Evolutionary conservation across 1,140 invertebrate species (phyloP).

Genomic region (Coboldia fuscipes): DNA sequence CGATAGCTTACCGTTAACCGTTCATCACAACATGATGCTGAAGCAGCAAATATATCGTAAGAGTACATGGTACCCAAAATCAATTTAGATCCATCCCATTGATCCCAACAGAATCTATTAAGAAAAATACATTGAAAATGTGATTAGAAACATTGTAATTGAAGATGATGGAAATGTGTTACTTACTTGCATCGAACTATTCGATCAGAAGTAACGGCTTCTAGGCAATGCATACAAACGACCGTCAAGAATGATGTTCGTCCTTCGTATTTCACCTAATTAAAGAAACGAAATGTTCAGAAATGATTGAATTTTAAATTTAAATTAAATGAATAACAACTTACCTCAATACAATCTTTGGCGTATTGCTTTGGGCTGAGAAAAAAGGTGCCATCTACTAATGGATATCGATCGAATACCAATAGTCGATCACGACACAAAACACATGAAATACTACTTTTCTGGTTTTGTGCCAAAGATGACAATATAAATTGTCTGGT

Average conservation of each 20-base stretch:
- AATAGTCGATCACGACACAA: constrained; percentile 72
- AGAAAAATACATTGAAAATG: neutral
- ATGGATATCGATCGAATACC: constrained; percentile 90
- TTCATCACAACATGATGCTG: constrained; percentile 86
- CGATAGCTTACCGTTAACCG: constrained; percentile 52
- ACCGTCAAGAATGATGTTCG: constrained; percentile 77
- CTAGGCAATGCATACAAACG: constrained; percentile 81
- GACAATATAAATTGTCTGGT: constrained; percentile 83
- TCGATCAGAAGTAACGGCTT: constrained; percentile 52
- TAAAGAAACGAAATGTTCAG: constrained; percentile 10
- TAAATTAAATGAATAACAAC: constrained; percentile 5
- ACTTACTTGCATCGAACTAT: constrained; percentile 40
- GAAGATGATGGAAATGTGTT: neutral
- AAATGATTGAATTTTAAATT: neutral
- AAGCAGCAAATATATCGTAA: constrained; percentile 92
- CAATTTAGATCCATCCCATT: constrained; percentile 82
- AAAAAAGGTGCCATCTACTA: constrained; percentile 95
- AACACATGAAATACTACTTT: constrained; percentile 64
- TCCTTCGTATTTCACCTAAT: constrained; percentile 69
- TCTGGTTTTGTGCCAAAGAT: constrained; percentile 64
- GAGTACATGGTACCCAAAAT: constrained; percentile 94
- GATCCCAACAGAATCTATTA: constrained; percentile 50
- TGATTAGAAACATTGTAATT: neutral
- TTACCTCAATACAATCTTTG: constrained; percentile 61
- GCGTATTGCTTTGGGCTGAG: constrained; percentile 77